A percentile compares a stretch with the other conserved stretches of the same genome.
Conservation (phyloP, 2,888 invertebrate genomes). For the Bellardia pandia region DNA sequence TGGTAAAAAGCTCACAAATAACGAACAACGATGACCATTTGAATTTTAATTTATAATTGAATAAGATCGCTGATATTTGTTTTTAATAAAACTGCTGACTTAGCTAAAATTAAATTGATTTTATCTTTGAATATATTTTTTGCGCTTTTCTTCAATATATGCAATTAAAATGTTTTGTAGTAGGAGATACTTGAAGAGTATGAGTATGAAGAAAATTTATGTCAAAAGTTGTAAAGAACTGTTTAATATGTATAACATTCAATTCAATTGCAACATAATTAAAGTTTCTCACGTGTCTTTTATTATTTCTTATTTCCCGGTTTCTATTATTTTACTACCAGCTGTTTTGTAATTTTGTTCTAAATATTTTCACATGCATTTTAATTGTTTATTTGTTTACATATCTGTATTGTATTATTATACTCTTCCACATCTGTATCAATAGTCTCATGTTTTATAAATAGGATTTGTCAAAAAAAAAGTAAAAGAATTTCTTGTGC, state of each 20-base stretch:
- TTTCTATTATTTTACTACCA: not conserved
- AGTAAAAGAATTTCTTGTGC: conserved; percentile 4
- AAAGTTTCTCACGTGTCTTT: too few relatives aligned
- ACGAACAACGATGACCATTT: conserved; percentile 18
- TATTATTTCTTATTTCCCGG: too few relatives aligned
- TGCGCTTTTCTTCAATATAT: not conserved
- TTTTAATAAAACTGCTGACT: not conserved
- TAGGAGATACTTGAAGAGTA: not conserved
- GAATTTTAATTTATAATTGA: conserved; percentile 61
- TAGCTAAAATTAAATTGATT: not conserved
- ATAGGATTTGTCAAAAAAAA: conserved; percentile 9
- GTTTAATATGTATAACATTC: too few relatives aligned
- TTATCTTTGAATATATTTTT: not conserved
- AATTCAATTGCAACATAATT: too few relatives aligned
- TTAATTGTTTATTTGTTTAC: conserved; percentile 17
- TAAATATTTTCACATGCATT: conserved; percentile 10
- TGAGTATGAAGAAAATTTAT: too few relatives aligned
- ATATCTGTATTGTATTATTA: not conserved
- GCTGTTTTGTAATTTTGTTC: conserved; percentile 2
- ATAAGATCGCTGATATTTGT: conserved; percentile 22
- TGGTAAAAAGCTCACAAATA: conserved; percentile 16
- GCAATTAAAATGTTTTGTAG: not conserved
- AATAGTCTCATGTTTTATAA: not conserved
- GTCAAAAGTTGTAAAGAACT: too few relatives aligned
- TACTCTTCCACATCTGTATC: conserved; percentile 7